A percentile compares a stretch with the other conserved stretches of the same genome.
phyloP scores from a whole-genome alignment of 2,888 invertebrate species.

The Microctonus hyperodae region DNA sequence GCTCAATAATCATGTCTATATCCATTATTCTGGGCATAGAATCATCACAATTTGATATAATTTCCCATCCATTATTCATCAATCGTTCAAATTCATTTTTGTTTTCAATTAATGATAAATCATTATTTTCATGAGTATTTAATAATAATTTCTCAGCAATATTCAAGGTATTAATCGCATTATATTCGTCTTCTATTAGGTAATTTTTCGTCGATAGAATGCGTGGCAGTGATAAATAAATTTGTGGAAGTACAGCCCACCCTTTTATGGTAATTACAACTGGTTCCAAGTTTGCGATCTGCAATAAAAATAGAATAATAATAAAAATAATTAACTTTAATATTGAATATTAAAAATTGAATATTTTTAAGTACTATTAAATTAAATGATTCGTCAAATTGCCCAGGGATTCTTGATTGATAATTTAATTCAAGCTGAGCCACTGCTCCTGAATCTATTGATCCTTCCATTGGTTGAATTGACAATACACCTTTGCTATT shows the following conservation, averaged over 20 bases:
- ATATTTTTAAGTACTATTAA: slow-evolving; percentile 54
- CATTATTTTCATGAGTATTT: not conserved
- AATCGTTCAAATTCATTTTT: slow-evolving; percentile 8
- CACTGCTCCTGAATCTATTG: slow-evolving; percentile 20
- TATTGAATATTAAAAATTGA: not conserved
- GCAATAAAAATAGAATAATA: slow-evolving; percentile 47
- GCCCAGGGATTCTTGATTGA: slow-evolving; percentile 67
- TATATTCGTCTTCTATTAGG: slow-evolving; percentile 62
- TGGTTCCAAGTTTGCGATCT: slow-evolving; percentile 68
- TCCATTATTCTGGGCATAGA: slow-evolving; percentile 67
- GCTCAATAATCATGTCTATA: slow-evolving; percentile 70
- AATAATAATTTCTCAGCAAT: not conserved
- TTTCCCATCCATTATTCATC: slow-evolving; percentile 53
- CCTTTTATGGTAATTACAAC: slow-evolving; percentile 67
- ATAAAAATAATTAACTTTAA: not conserved
- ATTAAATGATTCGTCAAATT: slow-evolving; percentile 63
- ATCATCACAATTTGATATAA: slow-evolving; percentile 60
- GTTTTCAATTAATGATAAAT: not conserved
- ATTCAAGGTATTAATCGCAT: slow-evolving; percentile 60
- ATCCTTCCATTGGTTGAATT: slow-evolving; percentile 28
- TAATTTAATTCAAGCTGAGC: slow-evolving; percentile 58
- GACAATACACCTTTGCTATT: slow-evolving; percentile 38
- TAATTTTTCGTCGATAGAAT: slow-evolving; percentile 56
- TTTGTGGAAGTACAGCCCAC: slow-evolving; percentile 69
- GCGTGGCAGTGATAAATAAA: slow-evolving; percentile 66